Evolutionary conservation across 2,797 vertebrate genomes (phyloP), one percentile per base, ranked within the genome.

Genomic region (Syngnathus acus): DNA sequence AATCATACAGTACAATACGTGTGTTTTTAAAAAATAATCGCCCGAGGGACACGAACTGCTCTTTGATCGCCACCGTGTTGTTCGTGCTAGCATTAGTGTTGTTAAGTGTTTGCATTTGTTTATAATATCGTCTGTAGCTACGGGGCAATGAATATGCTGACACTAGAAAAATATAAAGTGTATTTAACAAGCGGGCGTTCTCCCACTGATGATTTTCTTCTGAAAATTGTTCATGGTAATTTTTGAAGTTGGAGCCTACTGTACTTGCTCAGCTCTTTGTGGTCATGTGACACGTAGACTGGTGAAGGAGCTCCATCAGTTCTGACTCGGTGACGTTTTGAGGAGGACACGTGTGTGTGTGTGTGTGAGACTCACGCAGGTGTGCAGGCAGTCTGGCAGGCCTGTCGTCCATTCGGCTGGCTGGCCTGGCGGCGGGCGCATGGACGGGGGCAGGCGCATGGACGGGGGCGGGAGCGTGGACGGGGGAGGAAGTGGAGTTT

Each of bases 401-500:
- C 80, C 98, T 94, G 72, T 97, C 96, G 88, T 98, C 95, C 93
- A 95, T 96, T 91, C 93, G 94, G 91, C 93, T 92, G 1, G 91
- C 86, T 78, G 86, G 81, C 80, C 89, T 93, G 78, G 93, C 90
- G 85, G 92, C 89, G 81, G 94, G 93, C 81, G 93, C 94, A 95
- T 98, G 94, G 91, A 95, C 87, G 69, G 94, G 32, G 32, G 3
- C 32, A 32, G 32, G 32, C 32, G 32, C 95, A 95, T 98, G 94
- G 91, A 95, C 87, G 69, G 94, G 94, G 45, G 45, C 14, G 81
- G 94, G 93, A 82, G 93, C 95, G 95, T 98, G 94, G 91, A 95
- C 87, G 69, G 94, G 94, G 86, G 96, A 94, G 90, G 94, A 92
- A 83, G 92, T 80, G 87, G 93, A 97, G 86, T 92, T 95, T 78